Evolutionary conservation across 2,113 vertebrate genomes (phyloP).

Genomic region (Rutilus rutilus): DNA sequence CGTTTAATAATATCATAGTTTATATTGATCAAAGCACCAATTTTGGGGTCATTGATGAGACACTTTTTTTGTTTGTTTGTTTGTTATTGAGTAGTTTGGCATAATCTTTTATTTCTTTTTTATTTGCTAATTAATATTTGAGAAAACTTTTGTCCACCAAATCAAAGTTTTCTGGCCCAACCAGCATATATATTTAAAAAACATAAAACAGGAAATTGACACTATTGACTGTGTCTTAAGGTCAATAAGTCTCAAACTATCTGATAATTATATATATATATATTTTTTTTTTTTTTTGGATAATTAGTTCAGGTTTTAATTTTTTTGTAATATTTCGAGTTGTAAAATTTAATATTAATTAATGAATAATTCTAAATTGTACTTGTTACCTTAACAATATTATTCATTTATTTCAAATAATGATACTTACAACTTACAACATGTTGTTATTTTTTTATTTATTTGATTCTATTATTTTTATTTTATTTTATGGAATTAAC

Average conservation of each 20-base stretch:
- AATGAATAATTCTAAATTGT: not conserved
- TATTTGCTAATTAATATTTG: not conserved
- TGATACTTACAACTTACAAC: no score
- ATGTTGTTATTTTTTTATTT: no score
- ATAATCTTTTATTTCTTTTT: not conserved
- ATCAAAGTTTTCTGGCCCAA: not conserved
- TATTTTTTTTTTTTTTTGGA: no score
- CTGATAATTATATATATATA: no score
- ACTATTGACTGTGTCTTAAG: not conserved
- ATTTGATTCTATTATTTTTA: no score
- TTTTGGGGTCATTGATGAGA: not conserved
- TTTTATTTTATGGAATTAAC: not conserved
- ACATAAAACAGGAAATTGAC: not conserved
- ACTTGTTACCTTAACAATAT: not conserved
- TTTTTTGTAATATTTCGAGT: not conserved
- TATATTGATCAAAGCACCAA: not conserved
- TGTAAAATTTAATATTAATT: not conserved
- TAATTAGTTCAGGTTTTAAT: not conserved
- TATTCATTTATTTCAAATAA: no score
- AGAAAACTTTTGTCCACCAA: not conserved
- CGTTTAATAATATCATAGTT: not conserved
- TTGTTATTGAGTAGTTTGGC: not conserved
- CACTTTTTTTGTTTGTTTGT: not conserved
- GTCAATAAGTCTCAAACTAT: not conserved
- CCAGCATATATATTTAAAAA: not conserved